Evolutionary conservation across 2,888 invertebrate genomes (phyloP).

Genomic region (Germaria angustata): DNA sequence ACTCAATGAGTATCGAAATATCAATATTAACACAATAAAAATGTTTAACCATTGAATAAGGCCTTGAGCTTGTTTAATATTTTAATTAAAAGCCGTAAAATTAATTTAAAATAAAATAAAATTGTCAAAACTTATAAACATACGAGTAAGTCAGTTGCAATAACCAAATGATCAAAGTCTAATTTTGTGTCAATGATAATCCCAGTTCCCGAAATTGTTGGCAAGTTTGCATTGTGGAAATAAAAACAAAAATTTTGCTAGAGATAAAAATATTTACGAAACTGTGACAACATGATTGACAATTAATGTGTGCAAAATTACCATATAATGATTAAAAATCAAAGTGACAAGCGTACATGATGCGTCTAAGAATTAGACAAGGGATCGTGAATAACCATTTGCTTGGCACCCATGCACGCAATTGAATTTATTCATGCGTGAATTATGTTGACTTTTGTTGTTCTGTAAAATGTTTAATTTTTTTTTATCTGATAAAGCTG

Average conservation of each 20-base stretch:
- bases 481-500: neutral
- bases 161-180: neutral
- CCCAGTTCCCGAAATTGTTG: neutral
- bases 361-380: neutral
- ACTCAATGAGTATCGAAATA: too few relatives aligned
- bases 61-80: too few relatives aligned
- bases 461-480: neutral
- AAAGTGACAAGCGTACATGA: neutral
- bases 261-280: neutral
- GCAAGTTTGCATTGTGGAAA: neutral
- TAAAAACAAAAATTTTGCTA: neutral
- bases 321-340: neutral
- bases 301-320: slow-evolving; percentile 30
- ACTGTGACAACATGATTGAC: slow-evolving; percentile 38
- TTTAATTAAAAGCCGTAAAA: too few relatives aligned
- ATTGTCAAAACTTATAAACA: slow-evolving; percentile 3
- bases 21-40: too few relatives aligned
- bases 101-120: neutral
- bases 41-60: too few relatives aligned
- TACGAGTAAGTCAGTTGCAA: slow-evolving; percentile 12
- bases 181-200: slow-evolving; percentile 32
- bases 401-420: neutral
- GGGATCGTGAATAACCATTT: neutral
- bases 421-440: too few relatives aligned
- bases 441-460: too few relatives aligned